Conservation (phyloP, 1,140 invertebrate genomes). For the Brachionus plicatilis region DNA sequence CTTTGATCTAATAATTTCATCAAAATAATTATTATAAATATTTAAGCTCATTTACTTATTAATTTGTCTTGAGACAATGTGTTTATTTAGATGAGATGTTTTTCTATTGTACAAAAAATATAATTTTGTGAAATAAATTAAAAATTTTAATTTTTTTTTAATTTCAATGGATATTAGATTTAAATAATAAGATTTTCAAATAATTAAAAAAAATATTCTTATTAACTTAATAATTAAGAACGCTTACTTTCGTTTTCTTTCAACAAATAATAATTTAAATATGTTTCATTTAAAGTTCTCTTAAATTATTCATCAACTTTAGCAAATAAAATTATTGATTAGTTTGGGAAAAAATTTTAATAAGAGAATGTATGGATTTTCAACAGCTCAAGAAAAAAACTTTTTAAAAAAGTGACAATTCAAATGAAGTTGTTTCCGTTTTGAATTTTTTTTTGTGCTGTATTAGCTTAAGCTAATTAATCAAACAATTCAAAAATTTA, state of each 20-base stretch:
- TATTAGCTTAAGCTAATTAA: not conserved
- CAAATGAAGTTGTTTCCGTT: not conserved
- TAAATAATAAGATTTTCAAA: too few relatives aligned
- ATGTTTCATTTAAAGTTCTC: not conserved
- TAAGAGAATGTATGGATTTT: not conserved
- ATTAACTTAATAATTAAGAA: too few relatives aligned
- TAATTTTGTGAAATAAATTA: too few relatives aligned
- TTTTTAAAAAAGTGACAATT: not conserved
- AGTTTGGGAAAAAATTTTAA: not conserved
- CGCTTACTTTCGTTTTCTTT: not conserved
- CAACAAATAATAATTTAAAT: not conserved
- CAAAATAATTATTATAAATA: too few relatives aligned
- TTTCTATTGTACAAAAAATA: too few relatives aligned
- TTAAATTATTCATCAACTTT: not conserved
- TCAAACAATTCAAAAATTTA: not conserved
- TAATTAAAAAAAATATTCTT: too few relatives aligned
- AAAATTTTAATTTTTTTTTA: too few relatives aligned
- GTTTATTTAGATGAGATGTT: too few relatives aligned
- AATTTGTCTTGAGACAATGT: too few relatives aligned
- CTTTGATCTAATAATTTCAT: too few relatives aligned
- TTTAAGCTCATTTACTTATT: too few relatives aligned
- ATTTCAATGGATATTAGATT: too few relatives aligned
- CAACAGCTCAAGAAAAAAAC: not conserved
- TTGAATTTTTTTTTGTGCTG: not conserved
- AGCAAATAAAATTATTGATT: not conserved